Evolutionary conservation across 2,113 vertebrate species (phyloP).

Genomic region (Cryptomyrus ogoouensis): DNA sequence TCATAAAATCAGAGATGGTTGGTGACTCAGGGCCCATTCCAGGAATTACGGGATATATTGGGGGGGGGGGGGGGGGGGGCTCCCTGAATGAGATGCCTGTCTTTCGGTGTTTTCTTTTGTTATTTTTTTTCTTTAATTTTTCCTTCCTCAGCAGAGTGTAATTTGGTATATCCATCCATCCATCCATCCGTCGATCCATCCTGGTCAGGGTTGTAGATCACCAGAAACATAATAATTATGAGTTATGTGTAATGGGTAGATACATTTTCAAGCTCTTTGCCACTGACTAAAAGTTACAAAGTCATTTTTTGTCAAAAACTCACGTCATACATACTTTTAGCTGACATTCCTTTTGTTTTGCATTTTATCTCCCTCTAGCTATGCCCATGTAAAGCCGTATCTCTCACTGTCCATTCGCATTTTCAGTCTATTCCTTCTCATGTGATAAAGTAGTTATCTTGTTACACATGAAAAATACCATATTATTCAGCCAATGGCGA

Average conservation of each 20-base stretch:
- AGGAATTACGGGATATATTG: not conserved
- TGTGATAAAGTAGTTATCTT: conserved; percentile 50
- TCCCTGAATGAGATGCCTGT: not conserved
- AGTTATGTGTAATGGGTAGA: not conserved
- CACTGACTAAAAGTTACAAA: not conserved
- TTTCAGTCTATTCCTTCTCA: conserved; percentile 46
- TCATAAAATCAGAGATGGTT: not conserved
- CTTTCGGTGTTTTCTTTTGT: not conserved
- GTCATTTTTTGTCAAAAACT: not conserved
- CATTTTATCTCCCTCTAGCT: not conserved
- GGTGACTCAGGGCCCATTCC: not conserved
- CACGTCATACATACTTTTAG: not conserved
- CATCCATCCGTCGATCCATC: not conserved
- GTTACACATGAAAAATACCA: conserved; percentile 65
- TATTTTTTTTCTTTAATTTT: not conserved
- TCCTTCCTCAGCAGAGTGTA: not conserved
- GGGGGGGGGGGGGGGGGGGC: not conserved
- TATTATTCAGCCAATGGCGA: conserved; percentile 58
- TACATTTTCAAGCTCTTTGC: not conserved
- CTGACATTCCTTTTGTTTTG: not conserved
- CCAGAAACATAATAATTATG: not conserved
- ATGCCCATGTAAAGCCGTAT: not conserved
- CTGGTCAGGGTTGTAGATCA: not conserved
- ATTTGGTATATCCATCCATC: not conserved
- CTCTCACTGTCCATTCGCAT: conserved; percentile 39